Evolutionary conservation across 2,888 invertebrate species (phyloP), one percentile per base, ranked within the genome.

Genomic region (Pasiphila rectangulata): DNA sequence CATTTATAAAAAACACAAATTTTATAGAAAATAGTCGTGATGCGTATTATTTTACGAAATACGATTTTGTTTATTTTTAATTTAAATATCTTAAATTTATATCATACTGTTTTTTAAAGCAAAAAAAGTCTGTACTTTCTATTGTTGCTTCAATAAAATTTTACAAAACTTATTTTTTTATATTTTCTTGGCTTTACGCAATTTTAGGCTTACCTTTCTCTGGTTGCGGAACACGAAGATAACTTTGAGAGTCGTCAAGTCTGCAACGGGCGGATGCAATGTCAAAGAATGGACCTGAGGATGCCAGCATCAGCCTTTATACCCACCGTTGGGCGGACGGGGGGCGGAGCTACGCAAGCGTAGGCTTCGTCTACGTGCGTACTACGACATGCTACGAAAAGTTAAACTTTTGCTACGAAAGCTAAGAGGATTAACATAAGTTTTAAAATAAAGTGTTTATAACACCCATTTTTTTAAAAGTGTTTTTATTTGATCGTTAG

Each of bases 291-390:
- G 79, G 59, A 57, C 25, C 43, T 44, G 9, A 54, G 54, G 48
- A 44, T 43, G 46, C 52, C 48, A 63, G 57, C 59, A 51, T 63
- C 67, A 58, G 65, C 75, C 72, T 85, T 82, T 85, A 85, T 85
- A 85, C 72, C 61, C 55, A 61, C 49, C 61, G 59, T 55, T 63
- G 82, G 83, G 83, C 83, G 83, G 81, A 61, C 51, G 54, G 70
- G 64, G 61, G 84, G 85, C 80, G 85, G 83, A 52, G 84, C 75
- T 59, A 83, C 84, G 83, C 84, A 79, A 64, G 84, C 85, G 84
- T 83, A 69, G 60, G 61, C 37, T 10, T 15, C n/a, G 15, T 41
- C 40, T 38, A 25, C 34, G 45, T 46, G 9, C 49, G 23, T 34
- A 46, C 36, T 41, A 41, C 27, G 38, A n/a, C n/a, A n/a, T n/a